phyloP scores from a whole-genome alignment of 2,113 vertebrate genomes.

The Burhinus oedicnemus region DNA sequence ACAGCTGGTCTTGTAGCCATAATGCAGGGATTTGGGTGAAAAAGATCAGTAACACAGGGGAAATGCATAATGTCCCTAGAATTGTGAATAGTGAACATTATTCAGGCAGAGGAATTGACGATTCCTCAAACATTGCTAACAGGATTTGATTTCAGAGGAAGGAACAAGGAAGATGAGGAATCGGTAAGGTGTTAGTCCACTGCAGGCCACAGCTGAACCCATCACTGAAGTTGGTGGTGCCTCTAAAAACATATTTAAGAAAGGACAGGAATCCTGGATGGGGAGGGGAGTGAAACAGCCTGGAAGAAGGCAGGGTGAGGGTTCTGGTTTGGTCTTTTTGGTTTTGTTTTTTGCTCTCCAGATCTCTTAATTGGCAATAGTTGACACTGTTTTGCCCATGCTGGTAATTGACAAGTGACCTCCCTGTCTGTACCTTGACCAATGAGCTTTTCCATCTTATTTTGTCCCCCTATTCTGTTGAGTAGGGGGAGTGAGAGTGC shows the following conservation, averaged over 20 bases:
- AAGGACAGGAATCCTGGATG: background rate
- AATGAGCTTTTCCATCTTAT: no score
- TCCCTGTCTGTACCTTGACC: background rate
- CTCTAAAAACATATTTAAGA: background rate
- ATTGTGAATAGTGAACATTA: background rate
- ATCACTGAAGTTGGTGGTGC: background rate
- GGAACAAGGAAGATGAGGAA: background rate
- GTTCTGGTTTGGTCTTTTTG: background rate
- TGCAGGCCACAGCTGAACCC: background rate
- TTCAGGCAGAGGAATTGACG: background rate
- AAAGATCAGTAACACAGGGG: background rate
- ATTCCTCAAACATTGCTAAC: background rate
- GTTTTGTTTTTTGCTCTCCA: background rate
- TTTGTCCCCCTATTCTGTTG: background rate
- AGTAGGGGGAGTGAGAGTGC: rapidly evolving
- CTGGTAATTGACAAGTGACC: background rate
- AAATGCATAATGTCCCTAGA: background rate
- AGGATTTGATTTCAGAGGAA: background rate
- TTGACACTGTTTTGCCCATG: background rate
- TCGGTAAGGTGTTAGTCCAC: background rate
- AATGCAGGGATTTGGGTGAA: background rate
- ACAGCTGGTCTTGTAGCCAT: background rate
- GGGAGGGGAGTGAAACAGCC: background rate
- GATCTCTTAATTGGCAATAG: background rate
- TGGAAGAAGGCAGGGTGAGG: background rate